A percentile compares a stretch with the other conserved stretches of the same genome.
Conservation (phyloP, 1,140 invertebrate species). For the Drosophila pectinifera region DNA sequence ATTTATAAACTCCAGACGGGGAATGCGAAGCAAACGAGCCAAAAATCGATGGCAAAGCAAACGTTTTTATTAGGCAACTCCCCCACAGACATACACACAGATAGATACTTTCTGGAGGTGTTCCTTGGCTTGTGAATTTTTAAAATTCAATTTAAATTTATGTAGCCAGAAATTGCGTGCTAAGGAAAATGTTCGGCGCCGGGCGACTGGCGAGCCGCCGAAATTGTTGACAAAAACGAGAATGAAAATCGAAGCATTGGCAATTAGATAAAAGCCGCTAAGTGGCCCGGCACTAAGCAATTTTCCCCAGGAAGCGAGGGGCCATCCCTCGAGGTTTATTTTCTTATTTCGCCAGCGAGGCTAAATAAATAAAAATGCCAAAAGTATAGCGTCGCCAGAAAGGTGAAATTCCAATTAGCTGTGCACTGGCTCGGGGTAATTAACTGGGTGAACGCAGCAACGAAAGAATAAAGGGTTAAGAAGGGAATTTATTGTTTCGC, state of each 20-base stretch:
- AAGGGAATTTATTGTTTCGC: slow-evolving; percentile 38
- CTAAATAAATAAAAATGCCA: slow-evolving; percentile 40
- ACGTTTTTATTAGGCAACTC: slow-evolving; percentile 49
- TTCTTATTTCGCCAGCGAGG: slow-evolving; percentile 21
- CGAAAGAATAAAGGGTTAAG: slow-evolving; percentile 34
- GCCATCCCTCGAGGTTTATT: slow-evolving; percentile 19
- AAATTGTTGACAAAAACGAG: slow-evolving; percentile 33
- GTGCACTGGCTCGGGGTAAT: slow-evolving; percentile 66
- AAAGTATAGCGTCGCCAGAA: slow-evolving; percentile 29
- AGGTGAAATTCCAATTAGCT: slow-evolving; percentile 70
- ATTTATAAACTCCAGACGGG: slow-evolving; percentile 68
- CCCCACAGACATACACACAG: neutral
- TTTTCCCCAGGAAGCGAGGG: slow-evolving; percentile 25
- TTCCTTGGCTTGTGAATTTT: slow-evolving; percentile 68
- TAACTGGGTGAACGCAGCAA: slow-evolving; percentile 49
- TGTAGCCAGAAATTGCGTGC: slow-evolving; percentile 61
- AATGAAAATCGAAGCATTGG: slow-evolving; percentile 39
- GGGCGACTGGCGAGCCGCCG: neutral
- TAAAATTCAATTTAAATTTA: slow-evolving; percentile 83
- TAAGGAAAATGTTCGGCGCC: slow-evolving; percentile 32
- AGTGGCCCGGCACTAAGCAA: slow-evolving; percentile 34
- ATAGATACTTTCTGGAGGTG: slow-evolving; percentile 26
- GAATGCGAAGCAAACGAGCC: slow-evolving; percentile 40
- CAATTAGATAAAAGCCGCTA: slow-evolving; percentile 46
- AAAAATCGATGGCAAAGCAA: slow-evolving; percentile 71